A percentile compares a stretch with the other conserved stretches of the same genome.
Conservation (phyloP, 2,797 vertebrate species). For the Carcharodon carcharias region DNA sequence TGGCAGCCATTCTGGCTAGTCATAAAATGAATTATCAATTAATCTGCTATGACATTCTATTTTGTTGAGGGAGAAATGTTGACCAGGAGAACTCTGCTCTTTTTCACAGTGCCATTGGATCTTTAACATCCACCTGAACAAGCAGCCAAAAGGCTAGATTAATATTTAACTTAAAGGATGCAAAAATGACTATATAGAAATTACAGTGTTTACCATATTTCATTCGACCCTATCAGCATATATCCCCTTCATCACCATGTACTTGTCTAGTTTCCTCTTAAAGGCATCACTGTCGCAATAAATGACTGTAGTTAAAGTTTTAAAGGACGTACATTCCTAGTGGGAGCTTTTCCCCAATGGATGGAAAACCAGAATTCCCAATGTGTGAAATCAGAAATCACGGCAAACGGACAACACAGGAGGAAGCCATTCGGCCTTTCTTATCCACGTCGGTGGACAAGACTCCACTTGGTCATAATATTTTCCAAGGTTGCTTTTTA, state of each 20-base stretch:
- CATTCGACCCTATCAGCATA: background rate
- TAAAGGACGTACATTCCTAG: background rate
- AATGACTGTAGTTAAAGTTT: background rate
- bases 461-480: background rate
- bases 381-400: background rate
- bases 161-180: background rate
- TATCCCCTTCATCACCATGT: background rate
- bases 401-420: too few relatives aligned
- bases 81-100: background rate
- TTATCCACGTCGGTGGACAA: background rate
- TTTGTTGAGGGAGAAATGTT: background rate
- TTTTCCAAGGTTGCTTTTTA: background rate
- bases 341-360: background rate
- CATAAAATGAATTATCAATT: background rate
- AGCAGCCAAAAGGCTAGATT: background rate
- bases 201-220: background rate
- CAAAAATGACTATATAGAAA: background rate
- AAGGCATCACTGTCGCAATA: background rate
- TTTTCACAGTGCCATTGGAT: background rate
- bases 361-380: background rate
- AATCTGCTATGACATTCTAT: background rate
- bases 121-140: background rate
- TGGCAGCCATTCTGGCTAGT: background rate
- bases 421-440: too few relatives aligned
- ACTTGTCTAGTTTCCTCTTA: background rate